Percentiles rank a stretch among this genome's conserved stretches.
These are phyloP conservation scores for Gonioctena quinquepunctata DNA, from an alignment of 1,140 invertebrate species.

Conservation along the genomic window DNA sequence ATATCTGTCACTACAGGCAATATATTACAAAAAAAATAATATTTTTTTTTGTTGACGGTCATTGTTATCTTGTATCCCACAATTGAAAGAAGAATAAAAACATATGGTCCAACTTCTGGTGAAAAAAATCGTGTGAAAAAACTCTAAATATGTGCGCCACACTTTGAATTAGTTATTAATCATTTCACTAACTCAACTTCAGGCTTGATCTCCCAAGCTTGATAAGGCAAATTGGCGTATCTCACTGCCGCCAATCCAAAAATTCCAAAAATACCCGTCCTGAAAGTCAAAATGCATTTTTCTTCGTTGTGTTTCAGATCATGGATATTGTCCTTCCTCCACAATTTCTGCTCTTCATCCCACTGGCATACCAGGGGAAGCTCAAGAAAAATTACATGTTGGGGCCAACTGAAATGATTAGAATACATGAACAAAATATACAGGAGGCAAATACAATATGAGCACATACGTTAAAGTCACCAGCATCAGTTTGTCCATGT, in stretches of 20 bases:
- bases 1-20: no score
- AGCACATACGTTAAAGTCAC: slow-evolving; percentile 69
- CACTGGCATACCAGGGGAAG: slow-evolving; percentile 79
- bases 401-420: slow-evolving; percentile 63
- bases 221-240: slow-evolving; percentile 81
- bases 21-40: no score
- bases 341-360: slow-evolving; percentile 64
- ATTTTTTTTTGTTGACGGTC: no score
- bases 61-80: no score
- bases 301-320: slow-evolving; percentile 85
- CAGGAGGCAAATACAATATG: background rate
- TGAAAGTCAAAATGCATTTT: slow-evolving; percentile 74
- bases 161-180: no score
- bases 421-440: background rate
- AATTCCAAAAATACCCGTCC: slow-evolving; percentile 73
- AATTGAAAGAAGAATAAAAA: no score
- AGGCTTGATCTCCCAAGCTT: slow-evolving; percentile 82
- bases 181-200: slow-evolving; percentile 58
- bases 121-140: no score
- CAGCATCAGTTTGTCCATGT: slow-evolving; percentile 72
- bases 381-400: slow-evolving; percentile 81
- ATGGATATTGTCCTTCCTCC: slow-evolving; percentile 77
- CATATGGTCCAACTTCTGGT: no score
- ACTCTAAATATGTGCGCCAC: no score
- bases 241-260: slow-evolving; percentile 75